phyloP scores from a whole-genome alignment of 2,113 vertebrate species.

The Rhinopomastus cyanomelas region DNA sequence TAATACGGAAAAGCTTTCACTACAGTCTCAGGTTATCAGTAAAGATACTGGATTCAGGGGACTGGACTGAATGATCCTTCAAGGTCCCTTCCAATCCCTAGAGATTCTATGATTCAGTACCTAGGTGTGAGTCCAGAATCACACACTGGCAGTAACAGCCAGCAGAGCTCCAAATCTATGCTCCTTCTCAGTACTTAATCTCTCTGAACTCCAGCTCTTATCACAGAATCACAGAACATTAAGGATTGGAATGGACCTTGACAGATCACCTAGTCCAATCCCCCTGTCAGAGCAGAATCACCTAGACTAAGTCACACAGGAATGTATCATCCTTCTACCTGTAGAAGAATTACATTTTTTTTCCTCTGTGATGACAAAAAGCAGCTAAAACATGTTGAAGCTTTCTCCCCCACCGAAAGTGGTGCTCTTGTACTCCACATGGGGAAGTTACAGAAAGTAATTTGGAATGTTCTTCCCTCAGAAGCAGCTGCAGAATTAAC shows the following conservation, averaged over 20 bases:
- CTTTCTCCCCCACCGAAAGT: background rate
- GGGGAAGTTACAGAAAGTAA: background rate
- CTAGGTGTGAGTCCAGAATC: background rate
- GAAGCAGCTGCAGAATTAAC: background rate
- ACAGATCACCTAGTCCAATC: too few species aligned
- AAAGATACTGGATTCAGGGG: background rate
- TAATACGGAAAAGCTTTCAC: background rate
- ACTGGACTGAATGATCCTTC: too few species aligned
- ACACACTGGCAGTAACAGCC: background rate
- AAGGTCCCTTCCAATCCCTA: too few species aligned
- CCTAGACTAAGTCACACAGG: too few species aligned
- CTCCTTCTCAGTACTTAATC: background rate
- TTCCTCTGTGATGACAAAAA: background rate
- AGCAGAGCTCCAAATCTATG: background rate
- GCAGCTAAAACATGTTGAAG: background rate
- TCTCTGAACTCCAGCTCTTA: background rate
- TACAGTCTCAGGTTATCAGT: background rate
- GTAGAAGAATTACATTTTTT: background rate
- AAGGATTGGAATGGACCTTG: too few species aligned
- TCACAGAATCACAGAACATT: too few species aligned
- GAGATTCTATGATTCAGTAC: too few species aligned
- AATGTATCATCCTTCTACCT: too few species aligned
- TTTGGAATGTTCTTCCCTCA: background rate
- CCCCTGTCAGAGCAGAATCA: too few species aligned
- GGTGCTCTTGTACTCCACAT: background rate